Conservation (phyloP, 64 coral and sea anemone species). For the Stichodactyla mertensii region DNA sequence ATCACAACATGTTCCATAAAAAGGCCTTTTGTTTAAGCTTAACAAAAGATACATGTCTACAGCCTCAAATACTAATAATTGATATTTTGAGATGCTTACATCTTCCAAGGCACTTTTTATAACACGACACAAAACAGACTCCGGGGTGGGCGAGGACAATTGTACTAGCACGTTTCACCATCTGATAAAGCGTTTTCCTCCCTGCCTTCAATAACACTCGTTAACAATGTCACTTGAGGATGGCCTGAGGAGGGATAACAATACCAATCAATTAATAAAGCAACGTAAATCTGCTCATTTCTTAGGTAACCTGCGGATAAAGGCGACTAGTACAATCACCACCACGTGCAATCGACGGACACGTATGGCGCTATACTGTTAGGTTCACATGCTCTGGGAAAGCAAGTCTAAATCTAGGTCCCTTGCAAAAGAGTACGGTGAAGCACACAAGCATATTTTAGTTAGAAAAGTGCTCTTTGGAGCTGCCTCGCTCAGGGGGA, state of each 20-base stretch:
- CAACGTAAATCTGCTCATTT: conserved; percentile 18
- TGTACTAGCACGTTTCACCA: conserved; percentile 32
- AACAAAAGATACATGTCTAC: conserved; percentile 35
- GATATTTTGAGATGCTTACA: conserved; percentile 26
- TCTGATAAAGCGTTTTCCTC: conserved; percentile 33
- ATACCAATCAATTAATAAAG: conserved; percentile 34
- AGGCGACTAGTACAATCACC: conserved; percentile 16
- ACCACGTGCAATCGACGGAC: conserved; percentile 24
- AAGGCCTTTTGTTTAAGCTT: conserved; percentile 29
- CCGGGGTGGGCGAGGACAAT: conserved; percentile 21
- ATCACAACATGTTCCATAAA: conserved; percentile 41
- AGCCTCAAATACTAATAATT: conserved; percentile 22
- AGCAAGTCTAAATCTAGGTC: conserved; percentile 1
- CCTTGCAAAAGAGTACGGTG: not conserved
- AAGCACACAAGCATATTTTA: not conserved
- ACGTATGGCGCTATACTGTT: conserved; percentile 27
- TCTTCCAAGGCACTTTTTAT: not conserved
- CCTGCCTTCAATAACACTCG: conserved; percentile 15
- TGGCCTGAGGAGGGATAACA: conserved; percentile 31
- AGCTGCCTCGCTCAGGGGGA: not conserved
- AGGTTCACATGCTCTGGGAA: conserved; percentile 23
- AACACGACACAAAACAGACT: conserved; percentile 21
- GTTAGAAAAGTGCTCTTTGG: not conserved
- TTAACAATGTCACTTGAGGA: conserved; percentile 30
- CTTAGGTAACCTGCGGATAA: conserved; percentile 34